These are phyloP conservation scores for Atrichornis clamosus DNA, from an alignment of 2,113 vertebrate genomes.

Conservation along the genomic window DNA sequence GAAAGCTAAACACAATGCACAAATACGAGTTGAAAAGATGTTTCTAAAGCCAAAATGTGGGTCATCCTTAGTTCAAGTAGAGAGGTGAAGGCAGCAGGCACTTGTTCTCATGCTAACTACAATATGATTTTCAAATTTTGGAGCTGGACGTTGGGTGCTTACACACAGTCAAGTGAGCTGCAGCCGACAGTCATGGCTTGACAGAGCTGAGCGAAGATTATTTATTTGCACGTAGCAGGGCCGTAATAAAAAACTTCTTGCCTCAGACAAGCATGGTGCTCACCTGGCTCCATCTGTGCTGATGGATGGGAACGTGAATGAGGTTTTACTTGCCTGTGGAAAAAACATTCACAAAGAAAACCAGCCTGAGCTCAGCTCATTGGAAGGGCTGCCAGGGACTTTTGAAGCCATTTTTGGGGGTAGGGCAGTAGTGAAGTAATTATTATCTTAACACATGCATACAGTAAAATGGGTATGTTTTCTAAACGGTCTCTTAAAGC, in stretches of 20 bases:
- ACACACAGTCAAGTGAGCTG: neutral
- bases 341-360: neutral
- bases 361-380: neutral
- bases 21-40: neutral
- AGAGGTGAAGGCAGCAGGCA: neutral
- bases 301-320: neutral
- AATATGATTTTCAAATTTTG: neutral
- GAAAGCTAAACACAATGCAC: neutral
- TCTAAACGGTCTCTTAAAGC: conserved; percentile 45
- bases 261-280: neutral
- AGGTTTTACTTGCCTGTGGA: neutral
- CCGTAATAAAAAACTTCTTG: neutral
- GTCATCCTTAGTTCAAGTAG: neutral
- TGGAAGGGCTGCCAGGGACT: neutral
- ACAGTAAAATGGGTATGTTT: conserved; percentile 40
- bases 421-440: neutral
- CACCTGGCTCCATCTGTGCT: neutral
- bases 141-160: neutral
- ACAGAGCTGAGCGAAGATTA: neutral
- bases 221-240: neutral
- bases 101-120: rapidly evolving
- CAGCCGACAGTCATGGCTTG: neutral
- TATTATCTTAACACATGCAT: neutral
- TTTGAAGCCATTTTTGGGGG: conserved; percentile 6
- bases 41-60: neutral